phyloP scores from a whole-genome alignment of 1,140 invertebrate genomes.

The Drosophila kohkoa region DNA sequence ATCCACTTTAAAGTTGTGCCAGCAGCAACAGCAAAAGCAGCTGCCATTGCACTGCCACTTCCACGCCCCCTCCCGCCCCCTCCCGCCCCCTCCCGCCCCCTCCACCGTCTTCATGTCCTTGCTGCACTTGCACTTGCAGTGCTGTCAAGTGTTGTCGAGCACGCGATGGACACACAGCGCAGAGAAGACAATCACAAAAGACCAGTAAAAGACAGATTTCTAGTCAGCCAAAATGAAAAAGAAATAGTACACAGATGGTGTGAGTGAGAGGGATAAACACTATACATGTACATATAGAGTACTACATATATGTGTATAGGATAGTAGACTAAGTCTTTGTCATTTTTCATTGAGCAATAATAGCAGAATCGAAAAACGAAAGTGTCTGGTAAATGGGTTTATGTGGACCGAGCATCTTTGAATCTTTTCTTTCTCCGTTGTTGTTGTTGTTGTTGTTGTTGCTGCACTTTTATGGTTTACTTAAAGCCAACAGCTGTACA shows the following conservation, averaged over 20 bases:
- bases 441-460: constrained; percentile 3
- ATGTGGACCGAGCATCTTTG: constrained; percentile 15
- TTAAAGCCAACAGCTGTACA: constrained; percentile 25
- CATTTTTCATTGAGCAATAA: constrained; percentile 52
- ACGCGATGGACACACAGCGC: constrained; percentile 71
- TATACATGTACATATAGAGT: not conserved
- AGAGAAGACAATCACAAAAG: constrained; percentile 57
- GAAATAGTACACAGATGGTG: not conserved
- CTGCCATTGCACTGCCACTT: constrained; percentile 1
- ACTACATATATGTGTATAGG: no score
- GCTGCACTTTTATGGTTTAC: constrained; percentile 46
- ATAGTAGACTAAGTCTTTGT: constrained; percentile 25
- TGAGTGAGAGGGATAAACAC: not conserved
- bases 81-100: not conserved
- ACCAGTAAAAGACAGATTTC: constrained; percentile 17
- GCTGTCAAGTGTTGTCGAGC: constrained; percentile 75
- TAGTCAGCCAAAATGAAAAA: not conserved
- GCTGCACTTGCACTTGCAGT: constrained; percentile 71
- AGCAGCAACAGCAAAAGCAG: constrained; percentile 15
- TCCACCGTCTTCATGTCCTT: not conserved
- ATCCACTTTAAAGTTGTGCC: constrained; percentile 77
- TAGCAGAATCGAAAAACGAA: constrained; percentile 62
- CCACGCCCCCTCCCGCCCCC: not conserved
- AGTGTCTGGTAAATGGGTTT: constrained; percentile 51
- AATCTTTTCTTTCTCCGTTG: not conserved